Evolutionary conservation across 1,140 invertebrate species (phyloP), one percentile per base, ranked within the genome.

Genomic region (Drosophila fuyamai): DNA sequence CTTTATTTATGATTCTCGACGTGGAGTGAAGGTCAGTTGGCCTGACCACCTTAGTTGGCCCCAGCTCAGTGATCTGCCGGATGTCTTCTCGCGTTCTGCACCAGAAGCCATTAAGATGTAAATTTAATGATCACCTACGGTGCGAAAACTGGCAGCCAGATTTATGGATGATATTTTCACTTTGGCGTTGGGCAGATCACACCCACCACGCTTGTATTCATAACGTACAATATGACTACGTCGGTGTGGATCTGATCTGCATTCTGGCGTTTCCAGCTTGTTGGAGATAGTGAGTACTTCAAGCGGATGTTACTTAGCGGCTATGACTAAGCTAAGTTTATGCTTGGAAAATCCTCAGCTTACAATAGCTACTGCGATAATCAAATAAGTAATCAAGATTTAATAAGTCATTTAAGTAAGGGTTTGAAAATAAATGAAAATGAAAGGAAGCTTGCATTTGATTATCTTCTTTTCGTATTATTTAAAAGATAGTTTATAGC

Each of bases 21-120:
- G 46, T 38, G 27, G 56, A 48, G 16, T 36, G 70, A 86, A 86
- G 83, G 83, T 73, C 73, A 79, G 29, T 12, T 50, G 46, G 12
- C 23, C 27, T 48, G 27, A 13, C 47, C 47, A 50, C 29, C 43
- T 23, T 73, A 65, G 54, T 68, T 54, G 56, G 67, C 61, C 56
- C 40, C 71, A 66, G 63, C 77, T 76, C 66, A 75, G 35, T 73
- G 71, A 63, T 82, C 70, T 82, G 79, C 79, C 83, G 83, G 83
- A 88, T 88, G 83, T 74, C 83, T 88, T 83, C 63, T 76, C 65
- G 23, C 46, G 56, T 61, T 67, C 76, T 79, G 62, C 67, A 59
- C 72, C 56, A 79, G 81, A 76, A 72, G 58, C 84, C 72, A 83
- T 89, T 89, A 83, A 80, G 71, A 88, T 88, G 83, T 89, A 89